phyloP scores from a whole-genome alignment of 2,797 vertebrate genomes.

The Kryptopterus vitreolus region DNA sequence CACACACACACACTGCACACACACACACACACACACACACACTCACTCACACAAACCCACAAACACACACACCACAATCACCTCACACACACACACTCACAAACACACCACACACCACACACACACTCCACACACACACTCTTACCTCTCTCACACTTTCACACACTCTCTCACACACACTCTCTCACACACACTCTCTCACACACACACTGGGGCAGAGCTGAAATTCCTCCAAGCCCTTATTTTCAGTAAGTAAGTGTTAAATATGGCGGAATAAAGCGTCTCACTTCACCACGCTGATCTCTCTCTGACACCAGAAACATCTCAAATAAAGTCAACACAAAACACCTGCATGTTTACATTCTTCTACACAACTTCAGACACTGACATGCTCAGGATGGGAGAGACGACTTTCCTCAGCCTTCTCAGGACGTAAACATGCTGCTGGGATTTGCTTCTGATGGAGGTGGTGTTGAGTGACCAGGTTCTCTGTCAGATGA shows the following conservation, averaged over 20 bases:
- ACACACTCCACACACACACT: too few relatives aligned
- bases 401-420: too few relatives aligned
- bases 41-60: too few relatives aligned
- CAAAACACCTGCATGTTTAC: neutral
- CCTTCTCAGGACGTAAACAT: too few relatives aligned
- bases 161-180: neutral
- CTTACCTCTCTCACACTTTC: too few relatives aligned
- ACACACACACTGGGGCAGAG: conserved; percentile 33
- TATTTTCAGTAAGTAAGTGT: conserved; percentile 36
- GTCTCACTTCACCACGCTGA: neutral
- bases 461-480: too few relatives aligned
- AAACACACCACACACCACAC: conserved; percentile 30
- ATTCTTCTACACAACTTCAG: neutral
- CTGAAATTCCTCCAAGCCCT: conserved; percentile 32
- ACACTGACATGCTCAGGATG: too few relatives aligned
- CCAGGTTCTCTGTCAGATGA: too few relatives aligned
- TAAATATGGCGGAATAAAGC: conserved; percentile 4
- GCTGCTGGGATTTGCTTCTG: too few relatives aligned
- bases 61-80: conserved; percentile 6
- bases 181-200: conserved; percentile 18
- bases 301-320: too few relatives aligned
- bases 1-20: neutral
- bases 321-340: neutral
- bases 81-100: conserved; percentile 23
- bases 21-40: too few relatives aligned